Base-by-base conservation (phyloP, 2,888 invertebrate species). In the Orthosia cruda region DNA sequence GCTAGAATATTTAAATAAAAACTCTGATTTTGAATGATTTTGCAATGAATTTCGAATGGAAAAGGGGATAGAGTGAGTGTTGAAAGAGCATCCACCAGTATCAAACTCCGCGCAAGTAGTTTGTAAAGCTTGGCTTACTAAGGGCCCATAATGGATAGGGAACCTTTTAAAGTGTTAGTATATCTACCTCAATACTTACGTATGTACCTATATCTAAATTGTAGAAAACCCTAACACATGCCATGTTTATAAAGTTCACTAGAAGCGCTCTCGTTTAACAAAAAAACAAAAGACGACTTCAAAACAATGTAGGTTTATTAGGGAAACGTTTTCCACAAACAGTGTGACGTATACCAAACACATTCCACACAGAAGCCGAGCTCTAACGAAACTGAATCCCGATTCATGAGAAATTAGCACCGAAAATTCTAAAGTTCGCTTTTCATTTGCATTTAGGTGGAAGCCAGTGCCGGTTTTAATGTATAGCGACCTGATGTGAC, bases 401-500 rank as follows among this genome's bases (percentile, higher is more conserved):
- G 58, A 73, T 87, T 83, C 71, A 75, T 83, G 78, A 78, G 62
- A 78, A 80, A 85, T 81, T 80, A 76, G 73, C 62, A 68, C 65
- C 67, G 57, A 76, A 74, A 74, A 74, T 83, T 77, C 75, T 77
- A 81, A 83, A 80, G 80, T 68, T 84, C 55, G 57, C 77, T 74
- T 81, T 87, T 78, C 72, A 79, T 69, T 63, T 79, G 68, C 74
- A 75, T 79, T 87, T 80, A 85, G 74, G 63, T 83, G 71, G 74
- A 72, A 83, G 66, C 49, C 57, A 77, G 72, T 62, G 73, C 66
- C 52, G 70, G 82, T 76, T 69, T 82, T 83, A 81, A 87, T 88
- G 85, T 74, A 76, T 83, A 73, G 75, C 32, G 85, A 71, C 85
- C 86, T 73, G 87, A 89, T 87, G 88, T 90, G 90, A 90, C 92